Base-by-base conservation (phyloP, 2,113 vertebrate genomes). In the Irena cyanogastra region DNA sequence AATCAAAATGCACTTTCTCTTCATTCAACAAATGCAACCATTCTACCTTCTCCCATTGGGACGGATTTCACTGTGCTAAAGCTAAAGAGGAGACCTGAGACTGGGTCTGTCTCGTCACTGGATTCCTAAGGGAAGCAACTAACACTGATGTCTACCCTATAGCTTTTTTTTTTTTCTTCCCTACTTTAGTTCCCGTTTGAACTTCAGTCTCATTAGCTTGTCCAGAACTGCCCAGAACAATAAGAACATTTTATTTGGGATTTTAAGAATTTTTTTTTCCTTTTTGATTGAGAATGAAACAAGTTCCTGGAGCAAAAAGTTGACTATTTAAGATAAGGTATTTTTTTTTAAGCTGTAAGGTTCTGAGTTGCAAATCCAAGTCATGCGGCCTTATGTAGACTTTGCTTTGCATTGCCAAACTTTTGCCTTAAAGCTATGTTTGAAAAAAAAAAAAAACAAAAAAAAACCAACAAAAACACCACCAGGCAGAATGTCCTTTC, bases 311-410 rank as follows among this genome's bases (percentile, higher is more conserved):
- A 90, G 78, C 78, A 74, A 87, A 68, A 74, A 35, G 89, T 65
- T 52, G 63, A 94, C 78, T 91, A 83, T 94, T 94, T 93, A 93
- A 92, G 78, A 95, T 39, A 81, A 90, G 56, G 80, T 65, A 20
- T 60, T 81, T 45, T 60, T 71, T 41, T 68, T 79, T 50, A 92
- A 96, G 96, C 96, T 97, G 95, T 97, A 98, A 97, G 89, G 84
- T 96, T 96, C 96, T 93, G 94, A 97, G 92, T 96, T 95, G 97
- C 97, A 97, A 96, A 95, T 86, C 97, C 97, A 97, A 94, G 95
- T 98, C 98, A 98, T 96, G 98, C 98, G 98, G 99, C 99, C 99
- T 99, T 99, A 99, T 83, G 98, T 99, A 99, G 98, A 98, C 98
- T 98, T 97, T 92, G 98, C 98, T 98, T 98, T 97, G 97, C 97